Conservation (phyloP, 2,113 vertebrate genomes). For the Zapus hudsonius region DNA sequence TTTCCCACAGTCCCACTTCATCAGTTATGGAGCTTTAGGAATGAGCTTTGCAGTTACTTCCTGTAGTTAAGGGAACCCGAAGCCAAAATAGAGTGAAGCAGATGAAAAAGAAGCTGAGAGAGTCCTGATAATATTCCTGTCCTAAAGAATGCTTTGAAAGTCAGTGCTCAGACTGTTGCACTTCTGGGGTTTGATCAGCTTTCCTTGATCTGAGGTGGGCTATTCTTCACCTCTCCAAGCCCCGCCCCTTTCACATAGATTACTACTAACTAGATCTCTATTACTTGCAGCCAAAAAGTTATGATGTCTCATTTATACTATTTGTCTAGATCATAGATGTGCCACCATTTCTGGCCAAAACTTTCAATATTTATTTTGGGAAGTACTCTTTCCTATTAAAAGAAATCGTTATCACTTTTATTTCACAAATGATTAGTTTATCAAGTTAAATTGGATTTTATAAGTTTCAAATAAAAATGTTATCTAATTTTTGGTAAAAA, state of each 20-base stretch:
- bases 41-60: neutral
- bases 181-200: neutral
- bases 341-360: neutral
- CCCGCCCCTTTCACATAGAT: neutral
- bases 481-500: neutral
- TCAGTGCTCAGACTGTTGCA: neutral
- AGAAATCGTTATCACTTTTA: neutral
- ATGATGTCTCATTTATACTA: neutral
- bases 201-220: neutral
- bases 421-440: conserved; percentile 17
- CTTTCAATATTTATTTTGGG: neutral
- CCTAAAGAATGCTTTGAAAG: neutral
- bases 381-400: neutral
- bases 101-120: neutral
- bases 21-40: neutral
- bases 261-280: neutral
- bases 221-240: neutral
- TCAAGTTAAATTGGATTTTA: neutral
- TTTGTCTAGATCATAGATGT: neutral
- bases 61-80: neutral
- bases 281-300: neutral
- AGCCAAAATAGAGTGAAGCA: neutral
- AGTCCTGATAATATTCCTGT: neutral
- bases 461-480: conserved; percentile 35
- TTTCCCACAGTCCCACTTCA: too few species aligned